phyloP scores from a whole-genome alignment of 2,888 invertebrate species.

The Epinotia demarniana region DNA sequence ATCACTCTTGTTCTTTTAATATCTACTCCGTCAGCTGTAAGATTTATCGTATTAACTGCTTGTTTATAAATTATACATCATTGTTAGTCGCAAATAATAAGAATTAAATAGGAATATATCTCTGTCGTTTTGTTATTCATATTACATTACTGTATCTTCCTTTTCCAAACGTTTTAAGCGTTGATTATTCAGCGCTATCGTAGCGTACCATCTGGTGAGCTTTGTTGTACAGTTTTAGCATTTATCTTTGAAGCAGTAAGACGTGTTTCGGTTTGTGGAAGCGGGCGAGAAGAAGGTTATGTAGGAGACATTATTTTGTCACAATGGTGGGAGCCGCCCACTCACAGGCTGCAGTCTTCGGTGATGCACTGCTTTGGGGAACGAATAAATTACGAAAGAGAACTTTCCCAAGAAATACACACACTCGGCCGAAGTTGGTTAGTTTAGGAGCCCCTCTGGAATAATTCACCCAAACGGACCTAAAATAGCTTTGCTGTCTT shows the following conservation, averaged over 20 bases:
- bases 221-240: slow-evolving; percentile 56
- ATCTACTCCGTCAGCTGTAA: slow-evolving; percentile 47
- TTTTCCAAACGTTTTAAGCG: slow-evolving; percentile 84
- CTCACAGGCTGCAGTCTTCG: slow-evolving; percentile 75
- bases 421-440: slow-evolving; percentile 62
- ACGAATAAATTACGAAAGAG: slow-evolving; percentile 81
- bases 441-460: slow-evolving; percentile 66
- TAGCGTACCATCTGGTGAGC: slow-evolving; percentile 74
- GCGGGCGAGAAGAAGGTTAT: slow-evolving; percentile 66
- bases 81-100: slow-evolving; percentile 76
- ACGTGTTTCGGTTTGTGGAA: slow-evolving; percentile 62
- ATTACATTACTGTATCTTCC: slow-evolving; percentile 84
- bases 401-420: slow-evolving; percentile 67
- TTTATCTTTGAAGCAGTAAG: slow-evolving; percentile 62
- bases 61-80: slow-evolving; percentile 70
- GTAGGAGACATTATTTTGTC: slow-evolving; percentile 83
- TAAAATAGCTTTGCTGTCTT: slow-evolving; percentile 38
- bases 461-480: slow-evolving; percentile 61
- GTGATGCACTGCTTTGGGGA: slow-evolving; percentile 83
- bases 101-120: slow-evolving; percentile 82
- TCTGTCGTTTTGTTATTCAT: slow-evolving; percentile 84
- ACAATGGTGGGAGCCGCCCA: slow-evolving; percentile 83
- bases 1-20: slow-evolving; percentile 28
- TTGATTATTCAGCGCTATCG: slow-evolving; percentile 84
- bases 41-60: slow-evolving; percentile 63